A percentile compares a stretch with the other conserved stretches of the same genome.
Conservation (phyloP, 2,113 vertebrate genomes). For the Pontoporia blainvillei region DNA sequence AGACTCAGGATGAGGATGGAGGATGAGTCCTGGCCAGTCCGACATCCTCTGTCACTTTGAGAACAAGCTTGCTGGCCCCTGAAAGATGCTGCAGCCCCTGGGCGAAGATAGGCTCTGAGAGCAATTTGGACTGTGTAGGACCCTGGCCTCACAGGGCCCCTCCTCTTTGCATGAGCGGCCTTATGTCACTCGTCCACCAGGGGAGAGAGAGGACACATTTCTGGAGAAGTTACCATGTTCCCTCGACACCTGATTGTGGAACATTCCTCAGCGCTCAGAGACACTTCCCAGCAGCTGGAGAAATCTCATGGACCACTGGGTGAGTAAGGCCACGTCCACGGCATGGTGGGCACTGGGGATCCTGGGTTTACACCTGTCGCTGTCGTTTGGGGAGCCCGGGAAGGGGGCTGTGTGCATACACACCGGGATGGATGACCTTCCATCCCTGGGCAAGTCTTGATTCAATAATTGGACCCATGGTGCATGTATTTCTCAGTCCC, state of each 20-base stretch:
- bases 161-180: neutral
- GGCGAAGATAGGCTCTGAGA: neutral
- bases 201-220: neutral
- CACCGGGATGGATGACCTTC: accelerated
- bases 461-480: accelerated
- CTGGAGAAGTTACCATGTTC: neutral
- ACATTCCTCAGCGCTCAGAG: neutral
- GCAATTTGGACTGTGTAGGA: neutral
- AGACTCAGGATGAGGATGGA: too few relatives aligned
- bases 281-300: neutral
- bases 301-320: accelerated
- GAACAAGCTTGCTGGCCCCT: neutral
- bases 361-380: neutral
- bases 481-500: accelerated
- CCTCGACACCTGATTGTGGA: neutral
- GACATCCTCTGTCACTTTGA: accelerated
- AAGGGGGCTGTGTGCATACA: accelerated
- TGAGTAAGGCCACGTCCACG: neutral
- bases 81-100: neutral
- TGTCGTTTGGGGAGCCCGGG: neutral
- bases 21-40: neutral
- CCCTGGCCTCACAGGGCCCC: neutral
- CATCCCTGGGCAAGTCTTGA: accelerated
- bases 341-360: accelerated
- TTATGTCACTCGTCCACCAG: neutral